Conservation (phyloP, 2,888 invertebrate genomes). For the Tipula vernalis region DNA sequence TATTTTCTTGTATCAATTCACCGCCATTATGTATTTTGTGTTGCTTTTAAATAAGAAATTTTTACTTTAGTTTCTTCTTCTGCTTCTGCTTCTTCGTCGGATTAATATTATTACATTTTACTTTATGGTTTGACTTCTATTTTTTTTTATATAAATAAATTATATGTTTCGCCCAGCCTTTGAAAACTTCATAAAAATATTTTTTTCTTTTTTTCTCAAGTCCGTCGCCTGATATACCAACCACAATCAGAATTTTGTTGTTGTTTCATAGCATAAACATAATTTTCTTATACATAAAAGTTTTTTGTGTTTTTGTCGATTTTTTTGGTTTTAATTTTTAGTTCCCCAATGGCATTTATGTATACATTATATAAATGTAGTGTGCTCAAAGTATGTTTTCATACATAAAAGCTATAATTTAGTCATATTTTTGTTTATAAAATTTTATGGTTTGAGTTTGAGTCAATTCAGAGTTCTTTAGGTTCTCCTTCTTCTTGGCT, state of each 20-base stretch:
- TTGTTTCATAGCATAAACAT: background rate
- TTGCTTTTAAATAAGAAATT: background rate
- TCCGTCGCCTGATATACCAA: background rate
- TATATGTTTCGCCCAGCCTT: background rate
- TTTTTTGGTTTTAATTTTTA: background rate
- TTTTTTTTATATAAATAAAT: background rate
- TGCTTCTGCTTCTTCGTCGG: background rate
- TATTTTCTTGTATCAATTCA: background rate
- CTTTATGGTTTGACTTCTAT: background rate
- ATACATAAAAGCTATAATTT: background rate
- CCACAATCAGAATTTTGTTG: background rate
- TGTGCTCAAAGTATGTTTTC: background rate
- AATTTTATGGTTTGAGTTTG: background rate
- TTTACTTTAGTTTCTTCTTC: background rate
- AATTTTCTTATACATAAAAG: background rate
- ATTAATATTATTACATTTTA: background rate
- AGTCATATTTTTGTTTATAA: background rate
- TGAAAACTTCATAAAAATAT: background rate
- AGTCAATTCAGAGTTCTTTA: background rate
- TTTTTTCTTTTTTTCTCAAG: background rate
- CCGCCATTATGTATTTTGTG: background rate
- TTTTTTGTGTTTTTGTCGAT: background rate
- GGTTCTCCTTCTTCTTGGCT: background rate
- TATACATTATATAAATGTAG: background rate
- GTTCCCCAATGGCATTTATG: background rate